Evolutionary conservation across 2,113 vertebrate genomes (phyloP).

Genomic region (Pygathrix nemaeus): DNA sequence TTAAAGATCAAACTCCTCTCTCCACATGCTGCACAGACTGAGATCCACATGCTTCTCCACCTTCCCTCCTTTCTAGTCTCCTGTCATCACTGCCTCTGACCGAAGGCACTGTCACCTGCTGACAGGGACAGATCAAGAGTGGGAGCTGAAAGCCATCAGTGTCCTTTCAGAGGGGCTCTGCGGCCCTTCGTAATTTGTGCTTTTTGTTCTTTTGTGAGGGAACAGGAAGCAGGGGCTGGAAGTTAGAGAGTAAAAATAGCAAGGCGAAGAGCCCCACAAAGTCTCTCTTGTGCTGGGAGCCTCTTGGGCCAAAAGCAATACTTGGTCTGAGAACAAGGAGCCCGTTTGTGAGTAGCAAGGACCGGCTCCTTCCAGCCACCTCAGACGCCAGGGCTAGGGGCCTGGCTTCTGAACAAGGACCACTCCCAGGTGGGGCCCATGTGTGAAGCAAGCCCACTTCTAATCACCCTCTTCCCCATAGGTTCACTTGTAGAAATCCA

Average conservation of each 20-base stretch:
- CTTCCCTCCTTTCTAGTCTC: not conserved
- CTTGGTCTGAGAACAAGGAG: constrained; percentile 8
- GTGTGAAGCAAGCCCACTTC: not conserved
- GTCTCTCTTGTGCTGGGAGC: constrained; percentile 33
- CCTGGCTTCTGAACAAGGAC: not conserved
- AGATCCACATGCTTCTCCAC: not conserved
- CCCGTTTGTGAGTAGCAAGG: constrained; percentile 30
- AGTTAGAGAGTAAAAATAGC: constrained; percentile 64
- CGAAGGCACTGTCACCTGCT: not conserved
- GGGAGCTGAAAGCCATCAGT: not conserved
- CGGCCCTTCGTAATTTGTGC: not conserved
- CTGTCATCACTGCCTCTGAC: not conserved
- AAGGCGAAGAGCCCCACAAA: constrained; percentile 40
- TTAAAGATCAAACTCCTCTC: not conserved
- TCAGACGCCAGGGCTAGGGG: not conserved
- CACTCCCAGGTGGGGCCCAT: not conserved
- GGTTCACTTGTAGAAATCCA: not conserved
- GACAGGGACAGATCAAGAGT: fast-evolving
- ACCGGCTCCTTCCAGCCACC: not conserved
- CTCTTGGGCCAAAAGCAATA: constrained; percentile 47
- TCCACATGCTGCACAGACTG: not conserved
- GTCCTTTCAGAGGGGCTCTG: not conserved
- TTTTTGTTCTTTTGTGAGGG: not conserved
- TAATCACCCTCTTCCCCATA: not conserved
- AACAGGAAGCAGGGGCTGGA: constrained; percentile 56